Evolutionary conservation across 2,797 vertebrate species (phyloP).

Genomic region (Centropyge bicolor): DNA sequence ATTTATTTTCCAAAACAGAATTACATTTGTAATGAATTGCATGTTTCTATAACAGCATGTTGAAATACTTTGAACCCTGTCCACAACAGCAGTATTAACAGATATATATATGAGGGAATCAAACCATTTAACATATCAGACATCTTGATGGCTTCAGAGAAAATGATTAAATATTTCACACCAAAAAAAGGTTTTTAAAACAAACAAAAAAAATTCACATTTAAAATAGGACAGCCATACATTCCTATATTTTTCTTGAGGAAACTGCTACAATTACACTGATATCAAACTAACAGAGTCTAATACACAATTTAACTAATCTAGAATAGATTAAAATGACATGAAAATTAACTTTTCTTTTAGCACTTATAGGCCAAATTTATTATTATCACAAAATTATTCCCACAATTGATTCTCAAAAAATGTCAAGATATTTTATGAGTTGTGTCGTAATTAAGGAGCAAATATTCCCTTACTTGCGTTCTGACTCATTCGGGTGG

Average conservation of each 20-base stretch:
- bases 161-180: constrained; percentile 1
- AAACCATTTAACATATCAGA: constrained; percentile 13
- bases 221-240: constrained; percentile 14
- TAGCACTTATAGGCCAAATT: not conserved
- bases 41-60: constrained; percentile 11
- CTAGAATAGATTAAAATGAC: constrained; percentile 40
- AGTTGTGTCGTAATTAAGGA: not conserved
- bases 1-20: constrained; percentile 57
- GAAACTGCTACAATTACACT: not conserved
- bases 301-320: constrained; percentile 9
- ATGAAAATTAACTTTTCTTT: constrained; percentile 3
- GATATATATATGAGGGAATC: not conserved
- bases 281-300: constrained; percentile 13
- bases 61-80: constrained; percentile 3
- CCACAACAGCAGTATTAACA: constrained; percentile 34
- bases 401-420: not conserved
- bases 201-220: constrained; percentile 1
- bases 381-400: not conserved
- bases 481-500: not conserved
- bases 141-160: constrained; percentile 8
- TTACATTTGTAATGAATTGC: not conserved
- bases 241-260: not conserved
- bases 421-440: not conserved
- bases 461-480: not conserved
- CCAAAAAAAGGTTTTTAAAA: not conserved